phyloP scores from a whole-genome alignment of 2,888 invertebrate genomes.

The Nebria brevicollis region DNA sequence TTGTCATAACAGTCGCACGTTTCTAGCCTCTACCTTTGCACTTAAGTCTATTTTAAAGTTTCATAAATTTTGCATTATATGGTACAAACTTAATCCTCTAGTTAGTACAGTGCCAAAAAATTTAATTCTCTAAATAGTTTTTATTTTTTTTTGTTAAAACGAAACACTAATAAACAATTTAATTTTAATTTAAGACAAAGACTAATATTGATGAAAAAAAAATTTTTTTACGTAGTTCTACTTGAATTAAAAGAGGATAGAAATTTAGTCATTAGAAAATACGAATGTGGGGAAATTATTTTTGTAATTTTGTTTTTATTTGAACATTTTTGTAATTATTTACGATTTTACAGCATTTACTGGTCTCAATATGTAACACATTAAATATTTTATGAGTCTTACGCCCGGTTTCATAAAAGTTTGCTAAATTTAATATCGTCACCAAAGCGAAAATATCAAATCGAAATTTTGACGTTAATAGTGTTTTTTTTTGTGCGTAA shows the following conservation, averaged over 20 bases:
- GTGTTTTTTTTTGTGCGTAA: background rate
- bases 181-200: too few relatives aligned
- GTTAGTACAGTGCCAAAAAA: background rate
- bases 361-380: background rate
- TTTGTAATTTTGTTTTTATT: too few relatives aligned
- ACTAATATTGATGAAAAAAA: too few relatives aligned
- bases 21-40: too few relatives aligned
- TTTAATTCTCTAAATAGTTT: too few relatives aligned
- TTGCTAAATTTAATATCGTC: background rate
- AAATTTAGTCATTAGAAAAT: too few relatives aligned
- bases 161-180: too few relatives aligned
- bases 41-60: background rate
- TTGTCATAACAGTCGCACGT: too few relatives aligned
- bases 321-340: background rate
- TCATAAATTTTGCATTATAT: background rate
- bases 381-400: background rate
- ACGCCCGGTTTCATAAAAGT: background rate
- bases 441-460: background rate
- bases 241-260: too few relatives aligned
- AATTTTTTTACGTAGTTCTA: too few relatives aligned
- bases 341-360: background rate
- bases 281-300: too few relatives aligned
- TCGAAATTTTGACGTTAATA: background rate
- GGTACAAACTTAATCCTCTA: background rate
- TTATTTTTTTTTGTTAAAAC: too few relatives aligned